These are phyloP conservation scores for Lepidonotus clava DNA, from an alignment of 2,888 invertebrate genomes.

Conservation along the genomic window DNA sequence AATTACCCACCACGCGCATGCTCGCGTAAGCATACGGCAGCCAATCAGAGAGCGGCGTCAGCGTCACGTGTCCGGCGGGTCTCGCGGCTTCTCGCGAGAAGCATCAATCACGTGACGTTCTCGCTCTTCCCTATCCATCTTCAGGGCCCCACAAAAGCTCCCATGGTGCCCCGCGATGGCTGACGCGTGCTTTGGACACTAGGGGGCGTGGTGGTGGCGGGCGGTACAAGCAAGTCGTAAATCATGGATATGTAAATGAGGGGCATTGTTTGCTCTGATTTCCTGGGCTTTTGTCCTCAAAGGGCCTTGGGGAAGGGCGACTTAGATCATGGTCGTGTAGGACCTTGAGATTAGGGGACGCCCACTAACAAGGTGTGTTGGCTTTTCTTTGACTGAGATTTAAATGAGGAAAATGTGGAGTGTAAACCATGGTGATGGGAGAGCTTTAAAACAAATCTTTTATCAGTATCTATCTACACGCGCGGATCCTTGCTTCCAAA, in stretches of 20 bases:
- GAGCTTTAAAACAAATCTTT: no score
- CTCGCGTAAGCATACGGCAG: slow-evolving; percentile 23
- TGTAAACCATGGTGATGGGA: no score
- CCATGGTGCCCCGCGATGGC: no score
- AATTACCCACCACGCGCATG: not conserved
- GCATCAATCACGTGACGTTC: not conserved
- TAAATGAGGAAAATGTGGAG: no score
- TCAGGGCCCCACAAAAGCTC: not conserved
- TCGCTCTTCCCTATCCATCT: not conserved
- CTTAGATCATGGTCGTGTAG: not conserved
- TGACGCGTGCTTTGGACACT: not conserved
- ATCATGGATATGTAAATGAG: slow-evolving; percentile 1
- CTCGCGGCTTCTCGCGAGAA: not conserved
- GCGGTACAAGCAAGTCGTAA: not conserved
- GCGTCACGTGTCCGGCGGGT: not conserved
- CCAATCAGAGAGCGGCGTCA: not conserved
- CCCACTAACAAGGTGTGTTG: no score
- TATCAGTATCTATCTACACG: no score
- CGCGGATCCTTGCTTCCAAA: no score
- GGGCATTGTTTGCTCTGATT: slow-evolving; percentile 16
- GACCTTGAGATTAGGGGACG: no score
- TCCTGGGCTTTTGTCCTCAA: not conserved
- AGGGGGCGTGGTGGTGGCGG: not conserved
- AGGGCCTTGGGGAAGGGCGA: not conserved
- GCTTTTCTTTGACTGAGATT: no score